Base-by-base conservation (phyloP, 2,888 invertebrate species). In the Theodoxus fluviatilis region DNA sequence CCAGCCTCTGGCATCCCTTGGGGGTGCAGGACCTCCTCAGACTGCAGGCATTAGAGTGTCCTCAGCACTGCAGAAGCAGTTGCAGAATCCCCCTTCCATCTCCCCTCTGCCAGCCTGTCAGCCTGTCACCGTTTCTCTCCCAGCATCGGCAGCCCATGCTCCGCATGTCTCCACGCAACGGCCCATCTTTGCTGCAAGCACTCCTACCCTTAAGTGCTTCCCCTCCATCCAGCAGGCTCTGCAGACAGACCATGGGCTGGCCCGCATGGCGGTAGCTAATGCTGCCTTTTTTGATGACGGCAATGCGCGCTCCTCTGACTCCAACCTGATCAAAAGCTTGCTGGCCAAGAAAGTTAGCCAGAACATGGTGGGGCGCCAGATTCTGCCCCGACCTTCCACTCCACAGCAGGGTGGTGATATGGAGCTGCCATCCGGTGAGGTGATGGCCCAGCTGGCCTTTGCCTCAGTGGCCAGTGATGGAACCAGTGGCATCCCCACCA, bases 321-420 rank as follows among this genome's bases (percentile, higher is more conserved):
- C 94, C 68, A 94, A 94, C 73, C 90, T 96, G 80, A 96, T 96
- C 87, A 96, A 96, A 89, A 95, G 94, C 89, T 91, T 97, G 78
- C 90, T 97, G 87, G 96, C 96, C 81, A 95, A 94, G 89, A 97
- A 96, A 92, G 76, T 86, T 31, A 78, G 74, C 6, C 57, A 73
- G 71, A 69, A 74, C 63, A 72, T 70, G 74, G 71, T 70, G 35
- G 63, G 69, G 33, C 66, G 65, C 43, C 38, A 18, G 38, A 31
- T 35, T 22, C 68, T 52, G 61, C 57, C 18, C 15, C 67, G 31
- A 49, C 52, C 67, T 33, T 38, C 71, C 22, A 22, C n/a, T n/a
- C n/a, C n/a, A n/a, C n/a, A n/a, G n/a, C n/a, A n/a, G n/a, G n/a
- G n/a, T n/a, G n/a, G n/a, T n/a, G n/a, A n/a, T n/a, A n/a, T n/a